Percentiles rank a stretch among this genome's conserved stretches.
These are phyloP conservation scores for Trypoxylus dichotomus DNA, from an alignment of 1,140 invertebrate species.

Conservation along the genomic window DNA sequence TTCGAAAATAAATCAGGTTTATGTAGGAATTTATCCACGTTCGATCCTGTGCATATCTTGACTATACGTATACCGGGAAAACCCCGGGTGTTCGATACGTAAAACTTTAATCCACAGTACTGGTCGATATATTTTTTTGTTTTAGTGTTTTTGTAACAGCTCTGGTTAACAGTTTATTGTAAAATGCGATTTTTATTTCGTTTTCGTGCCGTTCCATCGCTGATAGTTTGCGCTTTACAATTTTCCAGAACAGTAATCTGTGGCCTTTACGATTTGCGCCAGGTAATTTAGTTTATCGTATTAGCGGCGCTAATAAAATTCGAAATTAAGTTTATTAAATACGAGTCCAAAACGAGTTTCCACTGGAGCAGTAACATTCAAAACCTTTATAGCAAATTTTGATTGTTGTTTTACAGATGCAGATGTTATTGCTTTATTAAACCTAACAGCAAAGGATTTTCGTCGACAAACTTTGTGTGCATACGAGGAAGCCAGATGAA, in stretches of 20 bases:
- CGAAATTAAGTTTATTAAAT: background rate
- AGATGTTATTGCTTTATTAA: background rate
- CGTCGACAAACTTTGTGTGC: no score
- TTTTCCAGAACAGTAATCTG: background rate
- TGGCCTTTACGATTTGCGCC: background rate
- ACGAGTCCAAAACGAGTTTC: background rate
- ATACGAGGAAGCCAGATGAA: no score
- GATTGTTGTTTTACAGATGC: background rate
- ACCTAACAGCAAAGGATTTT: no score
- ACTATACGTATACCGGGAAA: background rate
- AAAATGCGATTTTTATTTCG: background rate
- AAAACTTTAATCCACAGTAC: conserved; percentile 3
- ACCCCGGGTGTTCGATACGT: background rate
- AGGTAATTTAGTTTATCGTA: background rate
- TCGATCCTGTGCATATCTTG: background rate
- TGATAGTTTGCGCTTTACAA: background rate
- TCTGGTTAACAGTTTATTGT: conserved; percentile 1
- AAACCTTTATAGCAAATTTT: background rate
- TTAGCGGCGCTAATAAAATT: background rate
- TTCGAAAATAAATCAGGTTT: conserved; percentile 12
- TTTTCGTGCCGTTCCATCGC: background rate
- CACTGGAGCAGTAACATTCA: background rate
- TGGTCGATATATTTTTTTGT: background rate
- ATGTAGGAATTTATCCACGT: conserved; percentile 21
- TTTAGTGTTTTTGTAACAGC: background rate